Evolutionary conservation across 1,140 invertebrate species (phyloP).

Genomic region (Eupristina koningsbergeri): DNA sequence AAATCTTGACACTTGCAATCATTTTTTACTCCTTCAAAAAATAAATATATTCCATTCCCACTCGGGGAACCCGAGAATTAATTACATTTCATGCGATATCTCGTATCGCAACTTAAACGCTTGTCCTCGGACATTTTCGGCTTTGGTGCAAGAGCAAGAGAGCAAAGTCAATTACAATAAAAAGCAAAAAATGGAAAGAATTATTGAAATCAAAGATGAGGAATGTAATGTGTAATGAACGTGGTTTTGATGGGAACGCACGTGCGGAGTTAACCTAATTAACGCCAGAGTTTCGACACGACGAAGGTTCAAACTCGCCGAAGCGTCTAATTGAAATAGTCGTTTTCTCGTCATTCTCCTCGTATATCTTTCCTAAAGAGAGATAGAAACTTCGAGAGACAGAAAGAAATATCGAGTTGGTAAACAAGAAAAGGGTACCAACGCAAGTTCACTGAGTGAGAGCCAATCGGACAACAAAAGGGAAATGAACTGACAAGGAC

Average conservation of each 20-base stretch:
- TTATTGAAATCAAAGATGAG: neutral
- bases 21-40: too few species aligned
- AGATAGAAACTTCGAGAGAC: neutral
- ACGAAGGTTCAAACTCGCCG: conserved; percentile 34
- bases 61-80: too few species aligned
- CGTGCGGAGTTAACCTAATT: conserved; percentile 42
- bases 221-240: neutral
- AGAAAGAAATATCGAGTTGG: conserved; percentile 35
- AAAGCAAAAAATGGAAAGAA: neutral
- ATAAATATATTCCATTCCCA: too few species aligned
- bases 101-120: too few species aligned
- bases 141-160: too few species aligned
- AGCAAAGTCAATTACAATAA: neutral
- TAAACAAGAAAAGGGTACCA: conserved; percentile 47
- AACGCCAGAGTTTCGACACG: conserved; percentile 22
- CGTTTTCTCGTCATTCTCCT: conserved; percentile 43
- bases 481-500: conserved; percentile 17
- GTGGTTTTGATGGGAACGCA: neutral
- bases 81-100: too few species aligned
- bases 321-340: conserved; percentile 50
- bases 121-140: neutral
- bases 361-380: conserved; percentile 30
- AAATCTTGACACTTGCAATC: neutral
- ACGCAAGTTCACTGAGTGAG: conserved; percentile 34
- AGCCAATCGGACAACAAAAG: conserved; percentile 45